Evolutionary conservation across 2,888 invertebrate genomes (phyloP).

Genomic region (Nipponacmea schrenckii): DNA sequence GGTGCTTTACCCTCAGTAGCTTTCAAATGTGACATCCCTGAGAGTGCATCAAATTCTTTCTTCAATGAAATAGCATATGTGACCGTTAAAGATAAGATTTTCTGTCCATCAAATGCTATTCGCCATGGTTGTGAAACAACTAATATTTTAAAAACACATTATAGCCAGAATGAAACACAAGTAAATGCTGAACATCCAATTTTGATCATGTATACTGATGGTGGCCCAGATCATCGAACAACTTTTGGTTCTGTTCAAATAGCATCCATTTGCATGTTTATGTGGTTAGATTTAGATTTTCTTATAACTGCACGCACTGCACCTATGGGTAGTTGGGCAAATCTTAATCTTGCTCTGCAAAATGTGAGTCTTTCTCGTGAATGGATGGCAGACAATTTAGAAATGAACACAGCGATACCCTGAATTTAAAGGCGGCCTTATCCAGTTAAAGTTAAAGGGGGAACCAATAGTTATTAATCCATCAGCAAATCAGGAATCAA

Average conservation of each 20-base stretch:
- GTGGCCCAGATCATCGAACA: background rate
- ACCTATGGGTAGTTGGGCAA: background rate
- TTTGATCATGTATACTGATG: too few relatives aligned
- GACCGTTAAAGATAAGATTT: too few relatives aligned
- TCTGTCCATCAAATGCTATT: slow-evolving; percentile 19
- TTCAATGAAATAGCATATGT: too few relatives aligned
- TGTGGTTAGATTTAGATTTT: background rate
- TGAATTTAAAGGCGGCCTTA: background rate
- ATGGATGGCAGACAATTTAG: too few relatives aligned
- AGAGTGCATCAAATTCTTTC: too few relatives aligned
- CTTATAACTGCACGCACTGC: background rate
- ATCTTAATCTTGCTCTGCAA: too few relatives aligned
- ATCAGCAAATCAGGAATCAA: background rate
- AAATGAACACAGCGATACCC: background rate
- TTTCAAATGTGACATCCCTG: too few relatives aligned
- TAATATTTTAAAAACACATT: background rate
- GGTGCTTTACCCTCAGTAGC: too few relatives aligned
- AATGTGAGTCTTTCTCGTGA: background rate
- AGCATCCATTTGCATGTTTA: background rate
- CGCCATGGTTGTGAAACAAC: slow-evolving; percentile 19
- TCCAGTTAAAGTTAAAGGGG: background rate
- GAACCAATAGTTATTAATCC: slow-evolving; percentile 1
- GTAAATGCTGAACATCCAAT: slow-evolving; percentile 4
- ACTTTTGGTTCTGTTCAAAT: background rate
- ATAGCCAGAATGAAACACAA: background rate